These are phyloP conservation scores for Lepidothrix coronata DNA, from an alignment of 2,113 vertebrate species.

Conservation along the genomic window DNA sequence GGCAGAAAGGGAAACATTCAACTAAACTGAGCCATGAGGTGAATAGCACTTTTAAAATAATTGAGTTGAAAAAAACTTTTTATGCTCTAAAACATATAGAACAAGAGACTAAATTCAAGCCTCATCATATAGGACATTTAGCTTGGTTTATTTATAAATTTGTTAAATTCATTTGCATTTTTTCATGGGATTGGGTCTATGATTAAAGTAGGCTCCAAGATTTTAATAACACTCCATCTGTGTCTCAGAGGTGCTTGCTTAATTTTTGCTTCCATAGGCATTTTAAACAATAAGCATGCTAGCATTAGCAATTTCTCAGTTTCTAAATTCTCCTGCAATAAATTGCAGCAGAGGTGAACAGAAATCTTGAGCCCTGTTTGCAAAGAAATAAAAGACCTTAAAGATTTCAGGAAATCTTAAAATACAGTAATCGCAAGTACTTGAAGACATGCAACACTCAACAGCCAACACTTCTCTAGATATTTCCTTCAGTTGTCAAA, in stretches of 20 bases:
- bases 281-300: not conserved
- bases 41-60: not conserved
- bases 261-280: not conserved
- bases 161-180: not conserved
- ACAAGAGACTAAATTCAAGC: not conserved
- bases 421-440: not conserved
- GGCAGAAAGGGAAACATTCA: not conserved
- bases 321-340: not conserved
- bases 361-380: not conserved
- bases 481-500: conserved; percentile 42
- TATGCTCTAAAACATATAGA: not conserved
- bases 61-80: not conserved
- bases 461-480: conserved; percentile 2
- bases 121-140: not conserved
- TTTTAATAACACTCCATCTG: conserved; percentile 31
- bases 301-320: not conserved
- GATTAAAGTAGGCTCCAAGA: not conserved
- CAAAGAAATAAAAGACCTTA: not conserved
- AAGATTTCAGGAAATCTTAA: not conserved
- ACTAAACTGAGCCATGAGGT: not conserved
- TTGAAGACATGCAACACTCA: not conserved
- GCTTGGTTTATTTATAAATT: conserved; percentile 2
- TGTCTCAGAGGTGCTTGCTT: not conserved
- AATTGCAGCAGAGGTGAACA: not conserved
- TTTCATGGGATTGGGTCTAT: not conserved